Conservation (phyloP, 2,113 vertebrate species). For the Athene noctua region DNA sequence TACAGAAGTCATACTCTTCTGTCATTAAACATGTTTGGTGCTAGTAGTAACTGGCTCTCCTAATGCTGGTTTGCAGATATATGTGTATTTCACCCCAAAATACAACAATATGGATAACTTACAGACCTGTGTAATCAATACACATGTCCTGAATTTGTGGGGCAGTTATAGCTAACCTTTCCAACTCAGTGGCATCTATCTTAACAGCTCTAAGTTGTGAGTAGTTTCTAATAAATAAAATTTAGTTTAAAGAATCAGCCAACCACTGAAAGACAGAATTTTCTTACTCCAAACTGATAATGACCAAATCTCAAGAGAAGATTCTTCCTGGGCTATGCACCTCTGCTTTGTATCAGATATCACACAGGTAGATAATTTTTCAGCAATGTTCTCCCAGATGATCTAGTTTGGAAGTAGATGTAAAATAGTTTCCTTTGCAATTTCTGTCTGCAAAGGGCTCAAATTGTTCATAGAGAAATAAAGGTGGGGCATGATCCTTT, state of each 20-base stretch:
- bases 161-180: not conserved
- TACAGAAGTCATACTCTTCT: conserved; percentile 11
- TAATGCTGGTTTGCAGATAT: not conserved
- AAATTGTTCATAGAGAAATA: not conserved
- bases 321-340: not conserved
- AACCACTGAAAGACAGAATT: not conserved
- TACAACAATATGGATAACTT: not conserved
- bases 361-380: not conserved
- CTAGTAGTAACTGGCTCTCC: not conserved
- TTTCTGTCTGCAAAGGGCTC: not conserved
- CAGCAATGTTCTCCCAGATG: not conserved
- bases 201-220: not conserved
- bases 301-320: not conserved
- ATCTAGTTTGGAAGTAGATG: not conserved
- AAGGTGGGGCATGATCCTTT: not conserved
- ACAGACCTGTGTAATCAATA: not conserved
- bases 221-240: not conserved
- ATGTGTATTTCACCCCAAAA: not conserved
- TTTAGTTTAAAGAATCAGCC: not conserved
- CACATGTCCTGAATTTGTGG: not conserved
- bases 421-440: not conserved
- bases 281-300: not conserved
- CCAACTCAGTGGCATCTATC: not conserved
- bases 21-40: conserved; percentile 42
- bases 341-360: not conserved